Evolutionary conservation across 2,113 vertebrate genomes (phyloP).

Genomic region (Chunga burmeisteri): DNA sequence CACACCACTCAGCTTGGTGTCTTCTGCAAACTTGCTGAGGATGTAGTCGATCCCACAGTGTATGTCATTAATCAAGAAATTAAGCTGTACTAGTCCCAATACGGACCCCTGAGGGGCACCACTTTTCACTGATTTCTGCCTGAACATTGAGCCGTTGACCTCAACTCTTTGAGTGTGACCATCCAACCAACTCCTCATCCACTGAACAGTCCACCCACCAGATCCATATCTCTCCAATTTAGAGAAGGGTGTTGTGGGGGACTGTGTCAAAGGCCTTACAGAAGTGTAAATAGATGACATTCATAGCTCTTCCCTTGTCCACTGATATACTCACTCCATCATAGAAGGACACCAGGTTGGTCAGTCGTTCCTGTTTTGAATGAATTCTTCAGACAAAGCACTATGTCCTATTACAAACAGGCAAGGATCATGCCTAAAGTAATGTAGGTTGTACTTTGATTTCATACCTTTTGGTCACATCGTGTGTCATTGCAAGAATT

Average conservation of each 20-base stretch:
- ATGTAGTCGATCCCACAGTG: neutral
- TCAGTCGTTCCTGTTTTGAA: neutral
- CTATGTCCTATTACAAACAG: neutral
- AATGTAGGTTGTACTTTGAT: neutral
- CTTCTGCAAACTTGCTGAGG: neutral
- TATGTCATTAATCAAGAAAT: neutral
- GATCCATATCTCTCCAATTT: too few species aligned
- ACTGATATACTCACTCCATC: accelerated
- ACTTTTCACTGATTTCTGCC: too few species aligned
- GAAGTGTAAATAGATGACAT: accelerated
- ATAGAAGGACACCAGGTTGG: accelerated
- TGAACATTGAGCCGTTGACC: too few species aligned
- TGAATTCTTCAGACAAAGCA: accelerated
- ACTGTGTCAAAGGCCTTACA: accelerated
- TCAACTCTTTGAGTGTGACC: neutral
- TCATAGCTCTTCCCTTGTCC: neutral
- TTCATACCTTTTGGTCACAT: neutral
- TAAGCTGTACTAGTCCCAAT: neutral
- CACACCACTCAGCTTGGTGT: neutral
- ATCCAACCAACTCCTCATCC: neutral
- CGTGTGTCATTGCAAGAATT: neutral
- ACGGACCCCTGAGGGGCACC: too few species aligned
- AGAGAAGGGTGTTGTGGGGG: too few species aligned
- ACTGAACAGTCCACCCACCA: too few species aligned
- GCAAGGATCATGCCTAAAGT: neutral